A percentile compares a stretch with the other conserved stretches of the same genome.
phyloP scores from a whole-genome alignment of 2,797 vertebrate genomes.

The Malurus leucopterus region DNA sequence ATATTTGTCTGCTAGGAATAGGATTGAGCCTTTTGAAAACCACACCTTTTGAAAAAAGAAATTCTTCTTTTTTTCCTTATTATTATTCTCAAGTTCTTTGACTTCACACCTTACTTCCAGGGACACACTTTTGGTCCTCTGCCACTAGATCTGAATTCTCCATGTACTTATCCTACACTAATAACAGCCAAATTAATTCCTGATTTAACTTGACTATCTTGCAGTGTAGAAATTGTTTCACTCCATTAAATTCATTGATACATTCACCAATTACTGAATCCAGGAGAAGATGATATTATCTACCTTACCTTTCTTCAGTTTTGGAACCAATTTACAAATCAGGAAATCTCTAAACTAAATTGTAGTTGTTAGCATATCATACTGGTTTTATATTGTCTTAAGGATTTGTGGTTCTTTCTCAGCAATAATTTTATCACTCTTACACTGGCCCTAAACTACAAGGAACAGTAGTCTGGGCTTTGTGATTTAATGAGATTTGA shows the following conservation, averaged over 20 bases:
- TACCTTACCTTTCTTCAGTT: not conserved
- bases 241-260: not conserved
- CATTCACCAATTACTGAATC: not conserved
- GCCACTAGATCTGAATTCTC: not conserved
- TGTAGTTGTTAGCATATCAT: not conserved
- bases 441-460: not conserved
- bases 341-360: not conserved
- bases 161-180: not conserved
- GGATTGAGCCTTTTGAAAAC: not conserved
- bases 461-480: not conserved
- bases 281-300: not conserved
- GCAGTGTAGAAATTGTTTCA: not conserved
- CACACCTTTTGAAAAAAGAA: rapidly evolving
- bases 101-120: not conserved
- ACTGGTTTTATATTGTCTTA: not conserved
- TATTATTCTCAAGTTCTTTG: not conserved
- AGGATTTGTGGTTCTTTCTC: not conserved
- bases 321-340: not conserved
- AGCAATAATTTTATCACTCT: not conserved
- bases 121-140: not conserved
- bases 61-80: not conserved
- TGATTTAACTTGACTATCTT: not conserved
- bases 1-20: not conserved
- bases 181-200: not conserved
- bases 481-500: not conserved